phyloP scores from a whole-genome alignment of 2,888 invertebrate genomes.

The Drepana falcataria region DNA sequence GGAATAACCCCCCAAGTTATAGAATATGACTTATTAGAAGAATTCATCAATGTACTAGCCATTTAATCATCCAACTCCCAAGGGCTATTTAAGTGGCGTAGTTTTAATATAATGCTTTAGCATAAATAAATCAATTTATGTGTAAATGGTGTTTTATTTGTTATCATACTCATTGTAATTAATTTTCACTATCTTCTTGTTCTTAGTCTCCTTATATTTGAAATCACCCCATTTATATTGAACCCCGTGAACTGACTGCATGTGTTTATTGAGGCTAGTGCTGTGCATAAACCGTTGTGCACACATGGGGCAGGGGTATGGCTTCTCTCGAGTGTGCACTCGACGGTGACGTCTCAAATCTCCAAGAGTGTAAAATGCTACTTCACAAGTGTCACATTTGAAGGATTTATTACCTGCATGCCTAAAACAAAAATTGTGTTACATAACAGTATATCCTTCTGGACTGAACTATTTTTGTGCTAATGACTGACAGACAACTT shows the following conservation, averaged over 20 bases:
- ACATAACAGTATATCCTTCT: not conserved
- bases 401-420: constrained; percentile 61
- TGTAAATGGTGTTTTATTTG: constrained; percentile 16
- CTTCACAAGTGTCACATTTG: constrained; percentile 55
- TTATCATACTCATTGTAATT: constrained; percentile 7
- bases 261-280: constrained; percentile 68
- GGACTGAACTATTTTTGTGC: no score
- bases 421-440: constrained; percentile 23
- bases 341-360: constrained; percentile 57
- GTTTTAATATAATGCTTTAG: constrained; percentile 11
- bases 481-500: no score
- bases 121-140: constrained; percentile 25
- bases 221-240: constrained; percentile 59
- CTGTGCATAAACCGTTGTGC: constrained; percentile 61
- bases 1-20: no score
- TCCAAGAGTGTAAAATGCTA: constrained; percentile 54
- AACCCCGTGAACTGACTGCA: constrained; percentile 59
- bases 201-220: constrained; percentile 28
- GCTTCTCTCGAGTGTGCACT: constrained; percentile 65
- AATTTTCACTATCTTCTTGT: constrained; percentile 14
- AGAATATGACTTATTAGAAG: no score
- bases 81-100: not conserved
- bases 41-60: not conserved
- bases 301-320: constrained; percentile 60
- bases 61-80: constrained; percentile 6